phyloP scores from a whole-genome alignment of 2,888 invertebrate genomes.

The Coecobrya sp. region DNA sequence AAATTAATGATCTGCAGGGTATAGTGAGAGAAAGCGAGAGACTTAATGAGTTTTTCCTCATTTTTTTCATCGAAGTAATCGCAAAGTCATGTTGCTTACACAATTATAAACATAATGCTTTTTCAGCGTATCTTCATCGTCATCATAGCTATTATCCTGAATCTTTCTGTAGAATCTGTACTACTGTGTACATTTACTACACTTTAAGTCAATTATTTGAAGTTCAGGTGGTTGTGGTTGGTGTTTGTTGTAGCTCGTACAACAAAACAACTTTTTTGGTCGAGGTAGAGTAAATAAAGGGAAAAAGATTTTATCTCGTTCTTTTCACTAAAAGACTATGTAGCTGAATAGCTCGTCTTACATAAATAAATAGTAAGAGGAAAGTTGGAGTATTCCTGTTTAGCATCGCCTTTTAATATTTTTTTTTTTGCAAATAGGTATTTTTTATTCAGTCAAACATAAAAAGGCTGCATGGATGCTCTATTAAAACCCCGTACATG shows the following conservation, averaged over 20 bases:
- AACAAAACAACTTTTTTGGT: not conserved
- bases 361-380: not conserved
- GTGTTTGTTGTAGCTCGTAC: not conserved
- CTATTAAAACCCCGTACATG: not conserved
- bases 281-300: not conserved
- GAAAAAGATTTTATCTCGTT: conserved; percentile 4
- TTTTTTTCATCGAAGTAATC: conserved; percentile 34
- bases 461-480: conserved; percentile 20
- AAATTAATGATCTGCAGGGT: not conserved
- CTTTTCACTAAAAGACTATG: not conserved
- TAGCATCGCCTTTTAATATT: not conserved
- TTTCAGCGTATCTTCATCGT: not conserved
- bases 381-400: not conserved
- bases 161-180: not conserved
- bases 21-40: not conserved
- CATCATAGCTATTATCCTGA: conserved; percentile 5
- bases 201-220: conserved; percentile 34
- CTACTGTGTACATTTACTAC: not conserved
- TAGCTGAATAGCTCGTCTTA: not conserved
- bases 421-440: not conserved
- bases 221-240: not conserved
- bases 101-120: conserved; percentile 33
- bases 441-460: not conserved
- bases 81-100: conserved; percentile 49
- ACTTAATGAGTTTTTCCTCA: conserved; percentile 7